Evolutionary conservation across 1,140 invertebrate genomes (phyloP), one percentile per base, ranked within the genome.

Genomic region (Argopecten irradians): DNA sequence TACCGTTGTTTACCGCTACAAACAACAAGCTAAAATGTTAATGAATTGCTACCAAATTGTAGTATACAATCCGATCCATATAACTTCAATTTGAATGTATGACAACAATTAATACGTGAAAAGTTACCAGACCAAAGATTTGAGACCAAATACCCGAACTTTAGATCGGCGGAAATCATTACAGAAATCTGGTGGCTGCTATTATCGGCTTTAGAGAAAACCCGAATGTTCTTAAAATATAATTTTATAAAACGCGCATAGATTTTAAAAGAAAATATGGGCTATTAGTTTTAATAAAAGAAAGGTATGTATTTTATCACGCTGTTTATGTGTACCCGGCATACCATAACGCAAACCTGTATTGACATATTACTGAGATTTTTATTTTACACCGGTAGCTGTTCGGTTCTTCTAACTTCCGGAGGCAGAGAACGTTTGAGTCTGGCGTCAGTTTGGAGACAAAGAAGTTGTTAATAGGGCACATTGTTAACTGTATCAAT

Each of bases 291-390:
- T n/a, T n/a, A n/a, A n/a, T n/a, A n/a, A 28, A n/a, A 28, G 55
- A 1, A 28, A 5, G n/a, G n/a, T 71, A 71, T 71, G 55, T 71
- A 71, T 16, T 16, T 71, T 71, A n/a, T 11, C 55, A 28, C 55
- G n/a, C 55, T n/a, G 55, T 71, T n/a, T 28, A 71, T 71, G 55
- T 16, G 22, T 71, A 28, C 19, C 55, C 8, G 55, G n/a, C 55
- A 71, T 71, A 71, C 55, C 55, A 28, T 28, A 71, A 16, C 55
- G 1, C 55, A n/a, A 71, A 71, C n/a, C 5, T 71, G 3, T 71
- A 71, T 71, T 71, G 55, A 71, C 55, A 71, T n/a, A n/a, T n/a
- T 71, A 71, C n/a, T n/a, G n/a, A 71, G 55, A 71, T 19, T 71
- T 71, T 71, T 71, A 71, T 71, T 71, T 71, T 71, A 28, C 22